phyloP scores from a whole-genome alignment of 2,888 invertebrate genomes.

The Andrena camellia region DNA sequence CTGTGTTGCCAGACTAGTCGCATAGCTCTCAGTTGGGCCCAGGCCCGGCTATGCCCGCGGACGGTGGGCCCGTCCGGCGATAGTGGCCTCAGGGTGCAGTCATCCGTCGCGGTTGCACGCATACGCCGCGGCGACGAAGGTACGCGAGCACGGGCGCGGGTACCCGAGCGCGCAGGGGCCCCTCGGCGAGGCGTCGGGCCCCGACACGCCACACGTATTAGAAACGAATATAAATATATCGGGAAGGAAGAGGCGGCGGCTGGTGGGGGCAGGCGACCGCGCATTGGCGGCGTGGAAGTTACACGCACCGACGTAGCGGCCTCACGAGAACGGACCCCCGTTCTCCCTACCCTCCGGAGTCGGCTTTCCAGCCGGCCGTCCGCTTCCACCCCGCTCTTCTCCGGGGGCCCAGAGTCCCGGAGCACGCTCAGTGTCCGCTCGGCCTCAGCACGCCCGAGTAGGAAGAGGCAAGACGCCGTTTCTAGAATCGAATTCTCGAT shows the following conservation, averaged over 20 bases:
- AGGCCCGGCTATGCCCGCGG: conserved; percentile 9
- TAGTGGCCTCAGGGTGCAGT: conserved; percentile 49
- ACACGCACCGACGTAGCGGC: conserved; percentile 66
- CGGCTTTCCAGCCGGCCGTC: conserved; percentile 35
- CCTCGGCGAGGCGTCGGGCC: conserved; percentile 69
- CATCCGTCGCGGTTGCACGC: conserved; percentile 47
- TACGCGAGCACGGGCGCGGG: conserved; percentile 32
- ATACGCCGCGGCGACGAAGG: conserved; percentile 15
- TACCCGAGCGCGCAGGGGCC: conserved; percentile 49
- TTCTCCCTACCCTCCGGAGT: conserved; percentile 38
- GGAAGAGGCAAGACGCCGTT: conserved; percentile 46
- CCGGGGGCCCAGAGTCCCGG: conserved; percentile 65
- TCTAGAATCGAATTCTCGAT: conserved; percentile 55
- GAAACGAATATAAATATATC: conserved; percentile 83
- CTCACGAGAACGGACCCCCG: conserved; percentile 58
- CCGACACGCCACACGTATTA: conserved; percentile 79
- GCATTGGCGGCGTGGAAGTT: conserved; percentile 68
- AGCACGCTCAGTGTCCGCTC: conserved; percentile 79
- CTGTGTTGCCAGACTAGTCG: too few species aligned
- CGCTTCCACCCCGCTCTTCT: conserved; percentile 64
- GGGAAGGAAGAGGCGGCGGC: conserved; percentile 55
- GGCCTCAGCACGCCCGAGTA: conserved; percentile 76
- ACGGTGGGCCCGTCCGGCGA: conserved; percentile 24
- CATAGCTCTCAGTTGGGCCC: neutral
- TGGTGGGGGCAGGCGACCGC: conserved; percentile 51